Conservation (phyloP, 1,140 invertebrate species). For the Trissolcus basalis region DNA sequence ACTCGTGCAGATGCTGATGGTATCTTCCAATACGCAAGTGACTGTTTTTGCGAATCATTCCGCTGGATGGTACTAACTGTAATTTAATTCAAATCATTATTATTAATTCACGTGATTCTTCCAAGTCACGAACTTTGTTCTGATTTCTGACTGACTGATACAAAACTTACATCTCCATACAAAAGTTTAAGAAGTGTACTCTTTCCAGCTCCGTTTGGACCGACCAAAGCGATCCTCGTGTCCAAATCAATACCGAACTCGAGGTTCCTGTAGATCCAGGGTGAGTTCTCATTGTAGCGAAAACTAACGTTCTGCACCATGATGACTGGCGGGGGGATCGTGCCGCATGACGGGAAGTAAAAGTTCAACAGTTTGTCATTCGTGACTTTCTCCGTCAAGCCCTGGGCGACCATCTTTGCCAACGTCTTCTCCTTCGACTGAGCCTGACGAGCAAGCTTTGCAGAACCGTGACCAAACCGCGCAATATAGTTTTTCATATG, state of each 20-base stretch:
- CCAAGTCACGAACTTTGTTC: no score
- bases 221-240: constrained; percentile 97
- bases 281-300: constrained; percentile 89
- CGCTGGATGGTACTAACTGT: constrained; percentile 92
- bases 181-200: constrained; percentile 97
- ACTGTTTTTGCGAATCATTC: constrained; percentile 98
- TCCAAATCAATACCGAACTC: constrained; percentile 99
- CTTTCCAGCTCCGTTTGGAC: constrained; percentile 99
- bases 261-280: constrained; percentile 97
- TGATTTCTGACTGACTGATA: no score
- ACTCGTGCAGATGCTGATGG: constrained; percentile 98
- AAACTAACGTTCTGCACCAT: constrained; percentile 99
- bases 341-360: constrained; percentile 97
- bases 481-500: constrained; percentile 99
- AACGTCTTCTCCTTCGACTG: constrained; percentile 99
- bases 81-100: constrained; percentile 57
- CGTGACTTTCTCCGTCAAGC: constrained; percentile 95
- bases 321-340: constrained; percentile 98
- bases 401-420: constrained; percentile 98
- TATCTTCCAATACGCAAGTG: constrained; percentile 98
- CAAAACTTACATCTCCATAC: constrained; percentile 94
- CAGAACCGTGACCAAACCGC: constrained; percentile 98
- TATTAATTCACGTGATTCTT: neutral
- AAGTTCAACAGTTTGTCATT: constrained; percentile 94
- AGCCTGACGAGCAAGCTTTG: constrained; percentile 97